These are phyloP conservation scores for Gibbula magus DNA, from an alignment of 2,888 invertebrate species.

Conservation along the genomic window DNA sequence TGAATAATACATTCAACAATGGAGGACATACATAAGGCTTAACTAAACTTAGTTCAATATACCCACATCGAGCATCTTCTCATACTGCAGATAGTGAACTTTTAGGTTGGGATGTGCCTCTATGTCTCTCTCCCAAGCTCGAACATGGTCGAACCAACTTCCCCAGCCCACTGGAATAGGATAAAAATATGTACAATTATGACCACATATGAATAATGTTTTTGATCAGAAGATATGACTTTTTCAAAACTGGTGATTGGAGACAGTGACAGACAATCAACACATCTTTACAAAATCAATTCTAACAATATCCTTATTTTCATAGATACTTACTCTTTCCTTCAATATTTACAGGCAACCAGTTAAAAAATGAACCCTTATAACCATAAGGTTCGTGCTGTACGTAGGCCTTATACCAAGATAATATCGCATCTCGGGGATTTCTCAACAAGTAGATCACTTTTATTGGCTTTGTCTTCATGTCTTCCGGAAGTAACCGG, in stretches of 20 bases:
- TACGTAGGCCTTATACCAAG: not conserved
- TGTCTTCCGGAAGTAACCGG: not conserved
- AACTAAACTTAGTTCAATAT: too few species aligned
- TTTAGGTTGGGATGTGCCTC: not conserved
- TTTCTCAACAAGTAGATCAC: not conserved
- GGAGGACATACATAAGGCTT: too few species aligned
- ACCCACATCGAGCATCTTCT: not conserved
- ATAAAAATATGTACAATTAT: too few species aligned
- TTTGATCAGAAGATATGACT: too few species aligned
- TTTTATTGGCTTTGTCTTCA: not conserved
- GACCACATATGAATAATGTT: too few species aligned
- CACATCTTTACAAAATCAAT: too few species aligned
- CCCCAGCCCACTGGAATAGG: not conserved
- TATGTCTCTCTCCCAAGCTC: not conserved
- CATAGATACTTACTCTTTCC: not conserved
- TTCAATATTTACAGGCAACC: not conserved
- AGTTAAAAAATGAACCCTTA: not conserved
- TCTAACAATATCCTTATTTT: too few species aligned
- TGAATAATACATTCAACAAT: too few species aligned
- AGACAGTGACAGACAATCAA: too few species aligned
- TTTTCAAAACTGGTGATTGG: too few species aligned
- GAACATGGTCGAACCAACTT: not conserved
- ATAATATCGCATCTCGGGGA: not conserved
- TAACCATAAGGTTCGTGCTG: too few species aligned
- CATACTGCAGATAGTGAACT: not conserved